Evolutionary conservation across 2,797 vertebrate species (phyloP), one percentile per base, ranked within the genome.

Genomic region (Phoeniculus purpureus): DNA sequence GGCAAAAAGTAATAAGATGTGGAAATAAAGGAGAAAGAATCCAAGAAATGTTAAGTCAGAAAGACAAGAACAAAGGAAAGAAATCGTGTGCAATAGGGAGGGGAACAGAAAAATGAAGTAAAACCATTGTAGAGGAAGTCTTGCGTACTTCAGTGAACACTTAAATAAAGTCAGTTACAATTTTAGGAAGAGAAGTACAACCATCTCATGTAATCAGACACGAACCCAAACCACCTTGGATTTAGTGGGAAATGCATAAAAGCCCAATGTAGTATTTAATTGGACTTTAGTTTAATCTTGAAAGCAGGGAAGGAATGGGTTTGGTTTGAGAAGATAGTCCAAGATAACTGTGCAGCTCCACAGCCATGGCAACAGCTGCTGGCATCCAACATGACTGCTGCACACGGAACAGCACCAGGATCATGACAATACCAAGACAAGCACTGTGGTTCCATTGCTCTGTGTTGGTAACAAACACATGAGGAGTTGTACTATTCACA

Each of bases 401-500:
- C 71, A 75, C 22, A 32, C 60, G 56, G 37, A 0, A 9, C 29
- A 48, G n/a, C 0, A 0, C 40, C n/a, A 67, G 74, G 34, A 75
- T 22, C 1, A 0, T 2, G 22, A 52, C 31, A 1, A 65, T 40
- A 56, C 37, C 58, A 45, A 58, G 4, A 34, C 50, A 52, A 64
- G 22, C 0, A 0, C 26, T 20, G 7, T 17, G 52, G 23, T 62
- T 86, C 78, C 7, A 48, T 32, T 20, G 26, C 48, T 68, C 32
- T 55, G 32, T 1, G 1, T 52, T 0, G 81, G 25, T 56, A n/a
- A n/a, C n/a, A n/a, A n/a, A n/a, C n/a, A n/a, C n/a, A n/a, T n/a
- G n/a, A n/a, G n/a, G n/a, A n/a, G n/a, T n/a, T n/a, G n/a, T n/a
- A 45, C 9, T 26, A 10, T 1, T 22, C 26, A 23, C 0, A 0